A percentile compares a stretch with the other conserved stretches of the same genome.
Evolutionary conservation across 2,113 vertebrate species (phyloP).

Genomic region (Emydocephalus ijimae): DNA sequence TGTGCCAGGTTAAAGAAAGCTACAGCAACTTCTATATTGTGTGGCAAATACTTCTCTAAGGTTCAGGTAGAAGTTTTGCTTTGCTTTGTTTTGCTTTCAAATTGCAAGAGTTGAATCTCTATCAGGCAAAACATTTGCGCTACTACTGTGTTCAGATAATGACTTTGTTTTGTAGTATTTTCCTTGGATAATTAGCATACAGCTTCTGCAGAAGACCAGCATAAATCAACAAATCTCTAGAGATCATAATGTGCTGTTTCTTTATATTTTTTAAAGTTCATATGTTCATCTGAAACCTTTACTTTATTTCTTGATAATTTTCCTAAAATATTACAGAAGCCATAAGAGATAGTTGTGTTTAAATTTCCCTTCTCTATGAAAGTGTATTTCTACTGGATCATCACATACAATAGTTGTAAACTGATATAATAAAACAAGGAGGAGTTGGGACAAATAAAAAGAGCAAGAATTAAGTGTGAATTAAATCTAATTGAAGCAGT

Average conservation of each 20-base stretch:
- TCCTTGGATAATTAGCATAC: background rate
- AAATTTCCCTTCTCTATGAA: background rate
- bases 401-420: background rate
- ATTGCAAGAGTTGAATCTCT: background rate
- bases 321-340: background rate
- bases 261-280: background rate
- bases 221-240: background rate
- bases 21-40: background rate
- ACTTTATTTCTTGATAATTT: conserved; percentile 2
- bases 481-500: background rate
- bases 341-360: background rate
- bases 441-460: background rate
- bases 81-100: background rate
- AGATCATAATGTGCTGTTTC: background rate
- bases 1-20: background rate
- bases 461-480: background rate
- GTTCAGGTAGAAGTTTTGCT: background rate
- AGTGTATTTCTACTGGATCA: conserved; percentile 28
- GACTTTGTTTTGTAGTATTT: background rate
- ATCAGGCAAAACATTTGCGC: background rate
- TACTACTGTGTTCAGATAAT: background rate
- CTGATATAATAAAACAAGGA: background rate
- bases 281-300: background rate
- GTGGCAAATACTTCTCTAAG: background rate
- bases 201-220: background rate